Percentiles rank a stretch among this genome's conserved stretches.
These are phyloP conservation scores for Leptura quadrifasciata DNA, from an alignment of 2,888 invertebrate species.

Conservation along the genomic window DNA sequence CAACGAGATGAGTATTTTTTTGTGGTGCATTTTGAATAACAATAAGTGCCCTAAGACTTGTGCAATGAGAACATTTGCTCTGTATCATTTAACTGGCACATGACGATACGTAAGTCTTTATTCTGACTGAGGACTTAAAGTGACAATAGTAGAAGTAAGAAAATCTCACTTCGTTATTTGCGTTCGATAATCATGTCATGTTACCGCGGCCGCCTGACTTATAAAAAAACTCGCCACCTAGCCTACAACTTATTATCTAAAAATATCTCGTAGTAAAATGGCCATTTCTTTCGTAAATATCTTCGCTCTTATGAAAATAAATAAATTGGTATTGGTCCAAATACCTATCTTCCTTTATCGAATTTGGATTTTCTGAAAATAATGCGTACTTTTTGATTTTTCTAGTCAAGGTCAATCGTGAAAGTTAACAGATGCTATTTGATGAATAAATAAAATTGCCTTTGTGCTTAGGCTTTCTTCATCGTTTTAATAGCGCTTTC, in stretches of 20 bases:
- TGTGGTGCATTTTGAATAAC: conserved; percentile 55
- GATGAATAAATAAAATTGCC: conserved; percentile 41
- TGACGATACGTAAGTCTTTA: conserved; percentile 56
- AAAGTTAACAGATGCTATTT: conserved; percentile 62
- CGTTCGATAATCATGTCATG: conserved; percentile 26
- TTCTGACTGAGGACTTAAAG: conserved; percentile 17
- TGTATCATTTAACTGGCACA: conserved; percentile 64
- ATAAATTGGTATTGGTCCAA: conserved; percentile 30
- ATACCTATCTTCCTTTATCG: conserved; percentile 13
- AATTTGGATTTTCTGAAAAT: conserved; percentile 55
- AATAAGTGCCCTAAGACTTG: conserved; percentile 43
- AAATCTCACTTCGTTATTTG: conserved; percentile 24
- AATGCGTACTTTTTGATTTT: conserved; percentile 49
- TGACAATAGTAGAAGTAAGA: conserved; percentile 13
- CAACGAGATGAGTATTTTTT: conserved; percentile 61
- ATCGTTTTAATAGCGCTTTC: conserved; percentile 31
- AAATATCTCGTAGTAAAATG: conserved; percentile 24
- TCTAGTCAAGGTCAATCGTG: conserved; percentile 66
- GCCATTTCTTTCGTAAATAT: conserved; percentile 14
- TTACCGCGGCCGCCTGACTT: conserved; percentile 15
- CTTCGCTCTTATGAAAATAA: conserved; percentile 5
- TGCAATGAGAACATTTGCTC: conserved; percentile 40
- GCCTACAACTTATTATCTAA: conserved; percentile 24
- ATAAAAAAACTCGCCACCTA: conserved; percentile 22
- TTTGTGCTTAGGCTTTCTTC: conserved; percentile 46